Base-by-base conservation (phyloP, 2,888 invertebrate genomes). In the Sphaeridia pumilis region DNA sequence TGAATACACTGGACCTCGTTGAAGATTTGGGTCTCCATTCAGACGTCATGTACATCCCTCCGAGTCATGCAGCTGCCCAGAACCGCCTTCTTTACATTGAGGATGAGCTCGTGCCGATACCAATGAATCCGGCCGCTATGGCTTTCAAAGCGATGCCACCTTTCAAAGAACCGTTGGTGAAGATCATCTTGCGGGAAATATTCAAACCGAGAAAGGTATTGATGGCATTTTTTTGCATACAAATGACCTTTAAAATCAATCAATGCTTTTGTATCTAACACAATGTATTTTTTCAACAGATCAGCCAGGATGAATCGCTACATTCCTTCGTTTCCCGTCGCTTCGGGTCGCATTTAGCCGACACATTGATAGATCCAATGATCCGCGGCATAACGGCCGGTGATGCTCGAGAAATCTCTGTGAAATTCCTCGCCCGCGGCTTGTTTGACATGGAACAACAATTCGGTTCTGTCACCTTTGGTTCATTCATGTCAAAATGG, bases 321-420 rank as follows among this genome's bases (percentile, higher is more conserved):
- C 84, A 90, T 68, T 79, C 80, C 67, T 94, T 94, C 69, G 77
- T 81, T 0, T 74, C 78, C 53, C 74, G 92, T 20, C 75, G 92
- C 49, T 82, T 89, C 67, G 88, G 89, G 12, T 73, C 73, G 59
- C 87, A 92, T 69, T 71, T 92, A 20, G 92, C 93, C 0, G 84
- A 89, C 62, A 87, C 86, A 72, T 76, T 84, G 0, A 80, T 88
- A 41, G 84, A 89, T 66, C 83, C 94, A 0, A 75, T 95, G 75
- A 82, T 92, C 61, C 84, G 92, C 69, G 95, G 95, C 0, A 87
- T 95, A 59, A 92, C 86, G 74, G 94, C 90, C 0, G 94, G 94
- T 0, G 83, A 94, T 73, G 83, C 89, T 0, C 82, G 82, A 58
- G 78, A 87, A 70, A 83, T 95, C 50, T 89, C 90, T 66, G 84